A percentile compares a stretch with the other conserved stretches of the same genome.
Conservation (phyloP, 2,113 vertebrate genomes). For the Piaya cayana region DNA sequence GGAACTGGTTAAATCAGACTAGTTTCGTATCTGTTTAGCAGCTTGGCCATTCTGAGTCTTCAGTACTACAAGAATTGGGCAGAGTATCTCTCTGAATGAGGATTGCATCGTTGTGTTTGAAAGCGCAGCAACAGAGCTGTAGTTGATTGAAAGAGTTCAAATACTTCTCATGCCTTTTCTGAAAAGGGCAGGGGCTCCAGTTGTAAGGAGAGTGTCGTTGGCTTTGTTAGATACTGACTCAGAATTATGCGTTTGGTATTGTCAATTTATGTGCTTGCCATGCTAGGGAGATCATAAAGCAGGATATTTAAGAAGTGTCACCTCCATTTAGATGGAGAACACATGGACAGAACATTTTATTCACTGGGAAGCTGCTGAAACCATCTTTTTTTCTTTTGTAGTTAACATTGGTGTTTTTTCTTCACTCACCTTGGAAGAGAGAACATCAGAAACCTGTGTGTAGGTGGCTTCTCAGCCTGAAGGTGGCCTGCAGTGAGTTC, state of each 20-base stretch:
- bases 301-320: too few species aligned
- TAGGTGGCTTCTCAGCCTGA: neutral
- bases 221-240: neutral
- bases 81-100: neutral
- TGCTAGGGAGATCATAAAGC: neutral
- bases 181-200: neutral
- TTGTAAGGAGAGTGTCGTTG: neutral
- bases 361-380: neutral
- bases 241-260: fast-evolving
- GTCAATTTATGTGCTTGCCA: fast-evolving
- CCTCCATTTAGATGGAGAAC: neutral
- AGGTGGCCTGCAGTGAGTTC: fast-evolving
- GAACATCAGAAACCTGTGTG: fast-evolving
- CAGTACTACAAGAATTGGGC: neutral
- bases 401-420: fast-evolving
- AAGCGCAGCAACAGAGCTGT: neutral
- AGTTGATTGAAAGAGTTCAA: neutral
- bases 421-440: fast-evolving
- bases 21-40: neutral
- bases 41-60: neutral
- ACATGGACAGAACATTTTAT: fast-evolving
- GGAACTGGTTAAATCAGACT: neutral
- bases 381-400: neutral
- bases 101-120: neutral
- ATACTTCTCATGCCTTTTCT: neutral